Evolutionary conservation across 2,113 vertebrate genomes (phyloP).

Genomic region (Sceloporus tristichus): DNA sequence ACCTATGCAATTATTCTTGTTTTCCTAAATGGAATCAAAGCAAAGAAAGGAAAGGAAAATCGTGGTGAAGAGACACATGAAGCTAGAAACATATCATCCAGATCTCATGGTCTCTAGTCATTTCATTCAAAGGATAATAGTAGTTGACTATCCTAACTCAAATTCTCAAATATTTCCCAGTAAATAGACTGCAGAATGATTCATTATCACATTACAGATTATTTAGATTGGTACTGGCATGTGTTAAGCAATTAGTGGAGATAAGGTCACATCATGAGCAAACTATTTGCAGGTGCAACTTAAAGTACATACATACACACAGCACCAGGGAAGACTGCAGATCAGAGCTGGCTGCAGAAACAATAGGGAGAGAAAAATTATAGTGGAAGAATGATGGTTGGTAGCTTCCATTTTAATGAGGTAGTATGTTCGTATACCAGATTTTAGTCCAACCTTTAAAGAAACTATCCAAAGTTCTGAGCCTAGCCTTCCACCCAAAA

Average conservation of each 20-base stretch:
- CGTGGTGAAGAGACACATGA: background rate
- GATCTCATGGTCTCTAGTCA: background rate
- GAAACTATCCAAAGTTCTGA: too few species aligned
- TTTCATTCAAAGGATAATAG: background rate
- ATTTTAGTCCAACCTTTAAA: too few species aligned
- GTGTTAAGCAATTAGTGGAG: background rate
- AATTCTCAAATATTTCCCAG: background rate
- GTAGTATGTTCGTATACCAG: too few species aligned
- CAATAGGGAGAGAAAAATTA: background rate
- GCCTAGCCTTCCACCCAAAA: too few species aligned
- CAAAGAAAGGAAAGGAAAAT: too few species aligned
- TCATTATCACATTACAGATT: background rate
- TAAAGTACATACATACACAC: background rate
- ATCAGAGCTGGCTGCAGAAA: background rate
- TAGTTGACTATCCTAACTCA: background rate
- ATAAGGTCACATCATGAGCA: background rate
- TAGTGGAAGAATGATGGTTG: background rate
- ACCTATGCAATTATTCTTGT: background rate
- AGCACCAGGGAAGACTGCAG: background rate
- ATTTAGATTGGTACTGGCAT: background rate
- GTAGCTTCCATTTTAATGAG: too few species aligned
- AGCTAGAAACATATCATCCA: background rate
- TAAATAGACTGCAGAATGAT: too few species aligned
- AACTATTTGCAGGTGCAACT: background rate
- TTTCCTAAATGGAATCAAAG: background rate